Evolutionary conservation across 2,797 vertebrate genomes (phyloP).

Genomic region (Capromys pilorides): DNA sequence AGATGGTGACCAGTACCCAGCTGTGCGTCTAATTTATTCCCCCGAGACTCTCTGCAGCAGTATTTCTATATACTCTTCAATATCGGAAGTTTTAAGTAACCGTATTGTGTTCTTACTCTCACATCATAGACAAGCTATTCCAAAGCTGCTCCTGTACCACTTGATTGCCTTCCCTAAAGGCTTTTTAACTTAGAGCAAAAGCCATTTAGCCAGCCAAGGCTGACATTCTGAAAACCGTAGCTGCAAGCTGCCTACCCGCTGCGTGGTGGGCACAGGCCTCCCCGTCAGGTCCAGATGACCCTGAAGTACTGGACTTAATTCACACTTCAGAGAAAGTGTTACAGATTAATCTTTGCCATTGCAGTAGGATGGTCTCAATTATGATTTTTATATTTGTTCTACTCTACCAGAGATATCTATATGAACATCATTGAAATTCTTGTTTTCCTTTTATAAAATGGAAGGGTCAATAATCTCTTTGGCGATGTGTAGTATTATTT

Average conservation of each 20-base stretch:
- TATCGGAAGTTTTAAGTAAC: not conserved
- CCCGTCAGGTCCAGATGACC: not conserved
- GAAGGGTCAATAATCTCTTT: slow-evolving; percentile 3
- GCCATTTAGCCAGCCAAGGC: slow-evolving; percentile 33
- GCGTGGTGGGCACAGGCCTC: not conserved
- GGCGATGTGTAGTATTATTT: not conserved
- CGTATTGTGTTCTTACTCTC: slow-evolving; percentile 25
- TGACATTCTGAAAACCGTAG: not conserved
- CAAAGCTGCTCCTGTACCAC: slow-evolving; percentile 2
- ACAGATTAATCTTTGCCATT: not conserved
- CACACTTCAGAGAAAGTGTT: slow-evolving; percentile 40
- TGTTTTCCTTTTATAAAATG: not conserved
- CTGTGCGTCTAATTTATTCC: slow-evolving; percentile 40
- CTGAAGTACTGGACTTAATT: slow-evolving; percentile 59
- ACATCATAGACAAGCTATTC: not conserved
- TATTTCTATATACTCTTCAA: slow-evolving; percentile 23
- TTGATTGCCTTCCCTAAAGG: slow-evolving; percentile 56
- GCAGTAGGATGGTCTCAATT: slow-evolving; percentile 52
- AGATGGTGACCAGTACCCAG: not conserved
- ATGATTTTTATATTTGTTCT: slow-evolving; percentile 39
- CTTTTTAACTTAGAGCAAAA: slow-evolving; percentile 68
- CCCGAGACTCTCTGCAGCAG: not conserved
- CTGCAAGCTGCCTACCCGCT: not conserved
- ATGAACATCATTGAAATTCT: slow-evolving; percentile 3
- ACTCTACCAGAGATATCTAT: not conserved